Conservation (phyloP, 2,888 invertebrate genomes). For the Marronus borbonicus region DNA sequence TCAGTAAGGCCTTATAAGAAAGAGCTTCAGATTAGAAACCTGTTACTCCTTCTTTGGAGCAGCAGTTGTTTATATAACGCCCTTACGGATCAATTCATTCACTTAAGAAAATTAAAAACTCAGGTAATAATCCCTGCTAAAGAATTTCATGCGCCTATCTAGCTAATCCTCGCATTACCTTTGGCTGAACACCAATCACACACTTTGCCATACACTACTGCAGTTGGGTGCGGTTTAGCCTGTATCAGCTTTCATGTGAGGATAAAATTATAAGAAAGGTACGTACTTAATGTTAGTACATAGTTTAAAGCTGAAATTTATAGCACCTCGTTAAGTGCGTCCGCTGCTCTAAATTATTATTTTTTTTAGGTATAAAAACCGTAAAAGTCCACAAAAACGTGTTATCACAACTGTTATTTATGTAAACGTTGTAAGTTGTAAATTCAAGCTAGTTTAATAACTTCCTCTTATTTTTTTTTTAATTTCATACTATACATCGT, state of each 20-base stretch:
- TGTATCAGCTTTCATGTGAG: neutral
- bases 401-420: constrained; percentile 5
- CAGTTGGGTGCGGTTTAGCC: too few relatives aligned
- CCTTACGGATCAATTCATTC: too few relatives aligned
- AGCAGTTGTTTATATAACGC: too few relatives aligned
- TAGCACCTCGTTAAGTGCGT: neutral
- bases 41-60: too few relatives aligned
- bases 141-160: too few relatives aligned
- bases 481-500: neutral
- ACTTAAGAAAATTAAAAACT: too few relatives aligned
- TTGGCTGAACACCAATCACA: too few relatives aligned
- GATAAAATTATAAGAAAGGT: neutral
- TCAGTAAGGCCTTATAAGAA: too few relatives aligned
- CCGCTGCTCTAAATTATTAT: neutral
- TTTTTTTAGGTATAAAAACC: neutral
- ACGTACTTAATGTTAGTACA: neutral
- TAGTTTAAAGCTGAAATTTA: constrained; percentile 5
- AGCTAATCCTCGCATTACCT: too few relatives aligned
- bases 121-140: too few relatives aligned
- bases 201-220: too few relatives aligned
- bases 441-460: constrained; percentile 19
- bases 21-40: too few relatives aligned
- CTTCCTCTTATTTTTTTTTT: neutral
- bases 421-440: neutral
- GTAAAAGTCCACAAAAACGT: neutral